Conservation (phyloP, 2,797 vertebrate genomes). For the Characodon lateralis region DNA sequence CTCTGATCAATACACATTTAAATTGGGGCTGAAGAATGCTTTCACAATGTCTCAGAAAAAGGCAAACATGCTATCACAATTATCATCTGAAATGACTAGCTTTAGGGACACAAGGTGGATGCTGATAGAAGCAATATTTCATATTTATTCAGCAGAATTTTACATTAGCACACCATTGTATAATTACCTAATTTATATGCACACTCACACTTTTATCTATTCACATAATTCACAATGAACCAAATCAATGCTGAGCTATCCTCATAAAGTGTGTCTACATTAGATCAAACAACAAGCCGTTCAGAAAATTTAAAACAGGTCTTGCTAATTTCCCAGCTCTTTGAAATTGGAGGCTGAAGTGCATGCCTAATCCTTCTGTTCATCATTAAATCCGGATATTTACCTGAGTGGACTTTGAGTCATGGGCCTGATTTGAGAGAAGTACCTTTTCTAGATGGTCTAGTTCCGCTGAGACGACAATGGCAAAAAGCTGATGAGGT, state of each 20-base stretch:
- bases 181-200: constrained; percentile 82
- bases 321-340: constrained; percentile 71
- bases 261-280: constrained; percentile 70
- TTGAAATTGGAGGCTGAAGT: constrained; percentile 64
- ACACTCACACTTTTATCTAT: constrained; percentile 82
- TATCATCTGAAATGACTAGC: constrained; percentile 75
- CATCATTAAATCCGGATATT: constrained; percentile 77
- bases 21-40: constrained; percentile 73
- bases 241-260: constrained; percentile 77
- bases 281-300: constrained; percentile 72
- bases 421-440: constrained; percentile 76
- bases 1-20: constrained; percentile 85
- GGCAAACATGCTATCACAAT: constrained; percentile 75
- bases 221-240: constrained; percentile 80
- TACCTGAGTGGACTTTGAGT: constrained; percentile 82
- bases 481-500: constrained; percentile 60
- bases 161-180: constrained; percentile 73
- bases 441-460: constrained; percentile 68
- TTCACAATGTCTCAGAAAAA: constrained; percentile 77
- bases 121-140: constrained; percentile 74
- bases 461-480: constrained; percentile 71
- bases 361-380: constrained; percentile 72
- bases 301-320: constrained; percentile 67
- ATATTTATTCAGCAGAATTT: constrained; percentile 80
- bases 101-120: constrained; percentile 61